Conservation (phyloP, 2,888 invertebrate genomes). For the Caenorhabditis sp. region DNA sequence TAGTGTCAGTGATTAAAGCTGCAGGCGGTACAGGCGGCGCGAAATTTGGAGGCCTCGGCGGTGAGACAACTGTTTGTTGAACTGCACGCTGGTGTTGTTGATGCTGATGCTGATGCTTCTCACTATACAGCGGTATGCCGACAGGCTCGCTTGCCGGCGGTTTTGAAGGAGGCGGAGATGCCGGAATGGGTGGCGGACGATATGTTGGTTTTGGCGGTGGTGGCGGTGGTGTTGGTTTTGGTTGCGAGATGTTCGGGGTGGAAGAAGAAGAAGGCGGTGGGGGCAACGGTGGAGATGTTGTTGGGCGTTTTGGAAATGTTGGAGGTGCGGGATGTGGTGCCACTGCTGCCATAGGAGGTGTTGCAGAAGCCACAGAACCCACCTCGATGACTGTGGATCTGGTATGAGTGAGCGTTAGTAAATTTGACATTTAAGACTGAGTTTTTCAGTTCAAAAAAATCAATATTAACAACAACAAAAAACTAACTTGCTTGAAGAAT, state of each 20-base stretch:
- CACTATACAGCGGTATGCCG: constrained; percentile 60
- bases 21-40: constrained; percentile 68
- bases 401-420: constrained; percentile 51
- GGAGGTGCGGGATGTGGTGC: constrained; percentile 1
- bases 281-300: constrained; percentile 43
- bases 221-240: constrained; percentile 54
- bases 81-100: no score
- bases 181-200: constrained; percentile 50
- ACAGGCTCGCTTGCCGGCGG: constrained; percentile 40
- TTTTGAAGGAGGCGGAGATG: constrained; percentile 58
- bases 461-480: not conserved
- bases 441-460: constrained; percentile 1
- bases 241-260: no score
- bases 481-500: constrained; percentile 57
- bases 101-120: constrained; percentile 35
- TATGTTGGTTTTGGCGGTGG: constrained; percentile 55
- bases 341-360: not conserved
- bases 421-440: no score
- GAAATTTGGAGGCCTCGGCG: constrained; percentile 63
- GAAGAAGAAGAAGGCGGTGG: no score
- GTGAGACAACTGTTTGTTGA: constrained; percentile 40
- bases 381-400: constrained; percentile 63
- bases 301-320: constrained; percentile 15
- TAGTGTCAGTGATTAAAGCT: constrained; percentile 40
- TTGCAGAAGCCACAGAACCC: not conserved